These are phyloP conservation scores for Cryptocheilus praepositus DNA, from an alignment of 2,888 invertebrate species.

Conservation along the genomic window DNA sequence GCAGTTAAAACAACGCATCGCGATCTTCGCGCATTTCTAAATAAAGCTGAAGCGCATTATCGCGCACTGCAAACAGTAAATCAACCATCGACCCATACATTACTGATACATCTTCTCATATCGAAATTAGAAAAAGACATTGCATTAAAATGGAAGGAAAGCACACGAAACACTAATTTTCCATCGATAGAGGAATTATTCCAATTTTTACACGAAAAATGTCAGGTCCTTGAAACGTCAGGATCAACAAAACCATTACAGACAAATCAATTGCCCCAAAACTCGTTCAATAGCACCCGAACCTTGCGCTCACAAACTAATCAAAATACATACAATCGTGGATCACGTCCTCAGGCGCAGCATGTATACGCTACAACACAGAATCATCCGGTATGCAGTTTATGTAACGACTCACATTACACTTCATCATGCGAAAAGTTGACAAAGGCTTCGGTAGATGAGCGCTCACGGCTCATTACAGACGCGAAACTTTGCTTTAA, in stretches of 20 bases:
- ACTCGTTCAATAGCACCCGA: background rate
- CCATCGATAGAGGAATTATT: slow-evolving; percentile 2
- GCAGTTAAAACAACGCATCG: background rate
- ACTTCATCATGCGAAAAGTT: background rate
- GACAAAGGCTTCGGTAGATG: background rate
- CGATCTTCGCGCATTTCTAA: slow-evolving; percentile 5
- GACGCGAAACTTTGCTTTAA: slow-evolving; percentile 21
- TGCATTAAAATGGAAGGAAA: slow-evolving; percentile 19
- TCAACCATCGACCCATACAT: background rate
- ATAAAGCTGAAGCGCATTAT: background rate
- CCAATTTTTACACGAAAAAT: slow-evolving; percentile 1
- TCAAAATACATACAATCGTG: background rate
- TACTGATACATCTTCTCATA: background rate
- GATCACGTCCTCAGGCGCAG: background rate
- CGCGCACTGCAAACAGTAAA: background rate
- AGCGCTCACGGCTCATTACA: background rate
- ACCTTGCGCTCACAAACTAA: background rate
- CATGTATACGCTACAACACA: background rate
- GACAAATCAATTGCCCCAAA: background rate
- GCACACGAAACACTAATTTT: background rate
- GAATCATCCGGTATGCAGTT: background rate
- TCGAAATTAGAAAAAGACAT: slow-evolving; percentile 8
- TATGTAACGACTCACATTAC: slow-evolving; percentile 10
- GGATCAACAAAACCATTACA: background rate
- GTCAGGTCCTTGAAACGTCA: background rate